These are phyloP conservation scores for Eremobia ochroleuca DNA, from an alignment of 2,888 invertebrate species.

Conservation along the genomic window DNA sequence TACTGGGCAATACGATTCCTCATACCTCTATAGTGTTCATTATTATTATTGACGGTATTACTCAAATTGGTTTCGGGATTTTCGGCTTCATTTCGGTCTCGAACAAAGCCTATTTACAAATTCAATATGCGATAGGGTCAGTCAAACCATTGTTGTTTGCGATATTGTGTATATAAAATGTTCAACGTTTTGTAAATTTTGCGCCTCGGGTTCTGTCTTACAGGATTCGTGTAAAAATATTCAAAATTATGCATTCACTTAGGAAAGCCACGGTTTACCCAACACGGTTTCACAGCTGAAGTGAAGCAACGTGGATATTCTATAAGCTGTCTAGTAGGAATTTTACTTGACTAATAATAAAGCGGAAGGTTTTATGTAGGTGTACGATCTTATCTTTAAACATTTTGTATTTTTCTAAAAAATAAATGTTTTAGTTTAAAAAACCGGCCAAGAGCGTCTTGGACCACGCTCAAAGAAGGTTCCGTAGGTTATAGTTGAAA, in stretches of 20 bases:
- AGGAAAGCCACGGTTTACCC: constrained; percentile 19
- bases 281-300: constrained; percentile 33
- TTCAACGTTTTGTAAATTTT: not conserved
- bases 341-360: constrained; percentile 2
- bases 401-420: too few species aligned
- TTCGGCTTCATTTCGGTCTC: not conserved
- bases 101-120: not conserved
- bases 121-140: not conserved
- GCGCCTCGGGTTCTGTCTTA: not conserved
- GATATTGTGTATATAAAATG: not conserved
- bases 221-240: constrained; percentile 19
- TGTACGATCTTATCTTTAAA: not conserved
- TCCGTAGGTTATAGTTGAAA: too few species aligned
- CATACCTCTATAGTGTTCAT: too few species aligned
- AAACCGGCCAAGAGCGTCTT: too few species aligned
- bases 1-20: too few species aligned
- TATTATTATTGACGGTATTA: not conserved
- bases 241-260: constrained; percentile 41
- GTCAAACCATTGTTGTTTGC: not conserved
- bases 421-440: too few species aligned
- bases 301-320: constrained; percentile 15
- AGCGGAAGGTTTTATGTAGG: not conserved
- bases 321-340: not conserved
- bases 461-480: too few species aligned
- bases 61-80: not conserved